Evolutionary conservation across 2,888 invertebrate genomes (phyloP), one percentile per base, ranked within the genome.

Genomic region (Punctoribates punctum): DNA sequence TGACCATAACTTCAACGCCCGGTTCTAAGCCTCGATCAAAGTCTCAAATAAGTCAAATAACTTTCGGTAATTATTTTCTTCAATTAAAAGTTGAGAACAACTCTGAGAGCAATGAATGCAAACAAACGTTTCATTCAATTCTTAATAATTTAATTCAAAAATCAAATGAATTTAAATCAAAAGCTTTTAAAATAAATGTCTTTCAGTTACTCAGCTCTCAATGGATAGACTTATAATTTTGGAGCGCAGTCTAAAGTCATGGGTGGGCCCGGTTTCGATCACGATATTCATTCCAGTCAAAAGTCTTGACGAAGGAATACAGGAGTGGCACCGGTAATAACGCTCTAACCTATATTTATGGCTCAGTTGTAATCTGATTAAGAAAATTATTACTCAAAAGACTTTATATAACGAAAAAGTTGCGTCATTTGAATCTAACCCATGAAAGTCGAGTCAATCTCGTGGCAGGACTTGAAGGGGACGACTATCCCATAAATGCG

Each of bases 181-280:
- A 20, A n/a, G 20, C 54, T 54, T 20, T 54, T n/a, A 48, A 48
- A 48, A 48, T n/a, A 3, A 13, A 48, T 34, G 34, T 51, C n/a
- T 57, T n/a, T 23, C 80, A 27, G 79, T 80, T 17, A 80, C 79
- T 25, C 81, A 81, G 75, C 77, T 80, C 34, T 81, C 81, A 17
- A 81, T 81, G 80, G 81, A 81, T 73, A 78, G 81, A 75, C 51
- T 81, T 48, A 73, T 78, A 38, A 70, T 78, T 74, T 75, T 81
- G 13, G 80, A 80, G 75, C 77, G 79, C 62, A 80, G 79, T 48
- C 70, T 81, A 29, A 75, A 74, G 17, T 74, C 77, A 42, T 81
- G 81, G 81, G 74, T 75, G 20, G 80, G 79, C 27, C 80, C 81
- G 8, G 78, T 81, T 25, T 80, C 80, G 6, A 73, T 81, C 51